These are phyloP conservation scores for Tipula helvola DNA, from an alignment of 2,888 invertebrate genomes.

Conservation along the genomic window DNA sequence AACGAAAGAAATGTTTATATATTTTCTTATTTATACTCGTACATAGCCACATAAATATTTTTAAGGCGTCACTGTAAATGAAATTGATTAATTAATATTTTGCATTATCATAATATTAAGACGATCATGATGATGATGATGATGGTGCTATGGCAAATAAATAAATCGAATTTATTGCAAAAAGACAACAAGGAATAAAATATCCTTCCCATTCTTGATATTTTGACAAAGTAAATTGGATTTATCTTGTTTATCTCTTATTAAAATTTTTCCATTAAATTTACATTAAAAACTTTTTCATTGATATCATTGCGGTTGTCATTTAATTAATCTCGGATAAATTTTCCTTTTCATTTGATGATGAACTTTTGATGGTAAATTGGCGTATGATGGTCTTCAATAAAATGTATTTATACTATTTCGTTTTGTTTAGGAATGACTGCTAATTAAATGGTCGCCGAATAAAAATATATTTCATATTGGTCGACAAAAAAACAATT, in stretches of 20 bases:
- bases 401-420: no score
- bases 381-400: no score
- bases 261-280: background rate
- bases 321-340: background rate
- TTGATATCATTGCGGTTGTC: background rate
- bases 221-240: background rate
- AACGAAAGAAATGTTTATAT: background rate
- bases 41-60: background rate
- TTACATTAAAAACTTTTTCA: background rate
- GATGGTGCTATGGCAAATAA: background rate
- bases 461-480: no score
- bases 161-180: background rate
- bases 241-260: background rate
- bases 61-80: background rate
- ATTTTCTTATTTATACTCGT: background rate
- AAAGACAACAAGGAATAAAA: background rate
- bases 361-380: background rate
- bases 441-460: background rate
- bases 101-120: background rate
- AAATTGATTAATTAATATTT: background rate
- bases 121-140: background rate
- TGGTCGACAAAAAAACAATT: no score
- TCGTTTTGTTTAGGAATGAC: no score
- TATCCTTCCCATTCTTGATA: background rate
- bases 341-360: background rate